Base-by-base conservation (phyloP, 1,140 invertebrate species). In the Pomacea maculata region DNA sequence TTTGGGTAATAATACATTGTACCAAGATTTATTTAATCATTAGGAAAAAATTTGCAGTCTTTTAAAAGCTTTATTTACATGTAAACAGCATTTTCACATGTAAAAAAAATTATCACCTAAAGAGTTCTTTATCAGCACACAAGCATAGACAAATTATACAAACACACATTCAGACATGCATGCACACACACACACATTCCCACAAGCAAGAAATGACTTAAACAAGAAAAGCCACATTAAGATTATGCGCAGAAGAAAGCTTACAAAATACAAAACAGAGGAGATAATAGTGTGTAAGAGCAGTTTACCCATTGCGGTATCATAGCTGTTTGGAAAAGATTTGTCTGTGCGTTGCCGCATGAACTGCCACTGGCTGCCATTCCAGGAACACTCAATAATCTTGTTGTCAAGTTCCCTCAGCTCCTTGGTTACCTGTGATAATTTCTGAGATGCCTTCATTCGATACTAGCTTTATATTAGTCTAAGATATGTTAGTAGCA, bases 301-400 rank as follows among this genome's bases (percentile, higher is more conserved):
- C 67, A 15, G 87, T 88, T 84, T 93, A 97, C 96, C 94, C 80
- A 91, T 87, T 45, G 96, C 97, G 11, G 97, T 99, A 6, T 92
- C 94, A 79, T 91, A 95, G 77, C 95, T 95, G 92, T 99, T 99
- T 3, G 99, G 98, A 92, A 95, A 97, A 3, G 96, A 97, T 92
- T 99, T 99, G 91, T 99, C 99, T 0, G 95, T 98, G 87, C 99
- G 93, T 91, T 98, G 96, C 75, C 98, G 93, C 96, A 99, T 97
- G 88, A 98, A 99, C 70, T 95, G 93, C 99, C 99, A 99, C 63
- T 95, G 94, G 45, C 89, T 87, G 6, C 83, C 95, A 80, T 91
- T 88, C 81, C 85, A 93, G 87, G 95, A 96, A 91, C 99, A 99
- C 92, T 99, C 99, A 65, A 99, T 95, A 72, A 99, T 99, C 92